Evolutionary conservation across 1,140 invertebrate genomes (phyloP).

Genomic region (Sycophila sp.): DNA sequence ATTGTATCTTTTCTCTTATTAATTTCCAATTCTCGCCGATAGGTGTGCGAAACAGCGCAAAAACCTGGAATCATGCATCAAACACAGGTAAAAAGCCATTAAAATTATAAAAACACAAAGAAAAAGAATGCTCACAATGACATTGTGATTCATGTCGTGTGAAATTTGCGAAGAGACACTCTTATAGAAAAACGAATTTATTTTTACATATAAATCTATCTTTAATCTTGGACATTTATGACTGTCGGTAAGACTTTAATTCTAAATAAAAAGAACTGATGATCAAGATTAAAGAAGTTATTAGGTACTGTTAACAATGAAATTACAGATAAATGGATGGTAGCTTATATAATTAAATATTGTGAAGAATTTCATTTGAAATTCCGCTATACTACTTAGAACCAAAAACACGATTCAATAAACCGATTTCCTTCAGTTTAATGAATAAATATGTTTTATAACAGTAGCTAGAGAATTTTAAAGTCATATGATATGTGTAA

Average conservation of each 20-base stretch:
- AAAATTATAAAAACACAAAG: conserved; percentile 50
- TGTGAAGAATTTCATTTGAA: conserved; percentile 17
- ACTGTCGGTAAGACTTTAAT: conserved; percentile 19
- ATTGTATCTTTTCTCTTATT: conserved; percentile 31
- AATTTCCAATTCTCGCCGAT: conserved; percentile 22
- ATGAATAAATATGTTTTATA: too few species aligned
- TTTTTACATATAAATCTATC: neutral
- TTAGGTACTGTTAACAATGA: conserved; percentile 35
- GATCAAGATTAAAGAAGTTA: conserved; percentile 40
- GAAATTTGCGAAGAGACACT: conserved; percentile 29
- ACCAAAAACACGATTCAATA: neutral
- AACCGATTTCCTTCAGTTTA: too few species aligned
- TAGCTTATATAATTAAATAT: conserved; percentile 14
- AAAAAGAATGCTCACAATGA: conserved; percentile 37
- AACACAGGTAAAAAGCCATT: conserved; percentile 53
- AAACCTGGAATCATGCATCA: conserved; percentile 65
- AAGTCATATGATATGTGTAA: conserved; percentile 53
- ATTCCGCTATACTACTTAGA: conserved; percentile 28
- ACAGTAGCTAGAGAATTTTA: too few species aligned
- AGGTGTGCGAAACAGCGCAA: conserved; percentile 54
- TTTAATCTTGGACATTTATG: conserved; percentile 32
- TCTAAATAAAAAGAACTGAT: conserved; percentile 7
- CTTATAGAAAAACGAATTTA: neutral
- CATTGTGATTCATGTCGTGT: conserved; percentile 33
- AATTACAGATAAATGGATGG: conserved; percentile 25